phyloP scores from a whole-genome alignment of 1,140 invertebrate species.

The Lepeophtheirus salmonis region DNA sequence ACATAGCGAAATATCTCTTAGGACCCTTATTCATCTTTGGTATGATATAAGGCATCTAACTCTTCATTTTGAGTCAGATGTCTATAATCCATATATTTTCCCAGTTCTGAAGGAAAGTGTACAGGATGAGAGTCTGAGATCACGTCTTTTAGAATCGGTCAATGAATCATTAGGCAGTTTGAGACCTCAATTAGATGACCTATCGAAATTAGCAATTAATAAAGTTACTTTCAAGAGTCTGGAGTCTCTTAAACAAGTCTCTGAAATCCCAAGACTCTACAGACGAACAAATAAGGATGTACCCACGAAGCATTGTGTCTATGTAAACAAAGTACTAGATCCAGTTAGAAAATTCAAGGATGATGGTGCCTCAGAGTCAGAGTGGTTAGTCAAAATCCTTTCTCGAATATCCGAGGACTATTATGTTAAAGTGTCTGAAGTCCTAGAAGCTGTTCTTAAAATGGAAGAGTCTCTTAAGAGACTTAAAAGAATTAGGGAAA shows the following conservation, averaged over 20 bases:
- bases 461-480: conserved; percentile 77
- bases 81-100: not conserved
- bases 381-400: conserved; percentile 37
- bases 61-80: not conserved
- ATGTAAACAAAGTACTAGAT: conserved; percentile 47
- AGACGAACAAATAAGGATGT: conserved; percentile 73
- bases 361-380: conserved; percentile 26
- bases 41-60: not conserved
- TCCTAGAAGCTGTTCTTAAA: conserved; percentile 74
- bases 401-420: conserved; percentile 45
- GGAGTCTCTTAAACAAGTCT: conserved; percentile 39
- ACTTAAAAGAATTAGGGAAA: conserved; percentile 62
- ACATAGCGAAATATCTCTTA: no score
- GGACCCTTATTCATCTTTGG: not conserved
- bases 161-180: not conserved
- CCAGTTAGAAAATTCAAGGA: conserved; percentile 32
- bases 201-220: conserved; percentile 17
- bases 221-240: conserved; percentile 22
- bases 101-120: not conserved
- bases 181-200: not conserved
- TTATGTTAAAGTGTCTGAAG: conserved; percentile 54
- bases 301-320: conserved; percentile 53
- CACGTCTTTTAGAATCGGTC: not conserved
- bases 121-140: not conserved
- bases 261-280: conserved; percentile 76